A percentile compares a stretch with the other conserved stretches of the same genome.
Conservation (phyloP, 2,888 invertebrate species). For the Dolomedes plantarius region DNA sequence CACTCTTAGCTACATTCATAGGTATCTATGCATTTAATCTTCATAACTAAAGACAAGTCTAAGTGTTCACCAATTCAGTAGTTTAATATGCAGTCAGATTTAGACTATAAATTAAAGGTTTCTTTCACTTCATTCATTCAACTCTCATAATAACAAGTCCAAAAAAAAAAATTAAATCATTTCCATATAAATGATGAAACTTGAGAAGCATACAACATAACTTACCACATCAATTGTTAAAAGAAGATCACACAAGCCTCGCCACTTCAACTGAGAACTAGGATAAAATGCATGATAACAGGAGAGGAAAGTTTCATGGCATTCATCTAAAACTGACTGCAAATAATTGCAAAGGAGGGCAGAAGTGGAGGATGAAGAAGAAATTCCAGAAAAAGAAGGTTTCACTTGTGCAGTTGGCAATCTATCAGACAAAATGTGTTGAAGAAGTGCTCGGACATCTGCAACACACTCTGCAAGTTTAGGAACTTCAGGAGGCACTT, state of each 20-base stretch:
- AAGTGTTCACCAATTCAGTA: too few relatives aligned
- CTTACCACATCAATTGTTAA: constrained; percentile 71
- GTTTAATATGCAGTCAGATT: too few relatives aligned
- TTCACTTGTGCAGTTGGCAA: constrained; percentile 75
- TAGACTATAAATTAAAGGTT: too few relatives aligned
- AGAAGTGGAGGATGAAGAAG: constrained; percentile 50
- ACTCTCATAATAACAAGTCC: too few relatives aligned
- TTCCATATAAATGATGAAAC: too few relatives aligned
- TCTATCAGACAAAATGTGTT: constrained; percentile 88
- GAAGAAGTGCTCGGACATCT: constrained; percentile 87
- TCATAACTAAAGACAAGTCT: too few relatives aligned
- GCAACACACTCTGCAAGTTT: constrained; percentile 90
- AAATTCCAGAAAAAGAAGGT: constrained; percentile 39
- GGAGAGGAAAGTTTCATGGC: constrained; percentile 90
- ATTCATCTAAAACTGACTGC: constrained; percentile 85
- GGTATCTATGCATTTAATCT: too few relatives aligned
- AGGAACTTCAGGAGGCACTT: constrained; percentile 82
- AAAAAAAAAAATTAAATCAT: too few relatives aligned
- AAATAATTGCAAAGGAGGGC: constrained; percentile 66
- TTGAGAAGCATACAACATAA: too few relatives aligned
- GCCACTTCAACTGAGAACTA: constrained; percentile 94
- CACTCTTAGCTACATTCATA: too few relatives aligned
- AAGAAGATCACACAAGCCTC: constrained; percentile 89
- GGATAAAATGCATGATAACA: constrained; percentile 98
- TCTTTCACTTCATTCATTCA: too few relatives aligned